Conservation (phyloP, 2,113 vertebrate species). For the Holacanthus passer region DNA sequence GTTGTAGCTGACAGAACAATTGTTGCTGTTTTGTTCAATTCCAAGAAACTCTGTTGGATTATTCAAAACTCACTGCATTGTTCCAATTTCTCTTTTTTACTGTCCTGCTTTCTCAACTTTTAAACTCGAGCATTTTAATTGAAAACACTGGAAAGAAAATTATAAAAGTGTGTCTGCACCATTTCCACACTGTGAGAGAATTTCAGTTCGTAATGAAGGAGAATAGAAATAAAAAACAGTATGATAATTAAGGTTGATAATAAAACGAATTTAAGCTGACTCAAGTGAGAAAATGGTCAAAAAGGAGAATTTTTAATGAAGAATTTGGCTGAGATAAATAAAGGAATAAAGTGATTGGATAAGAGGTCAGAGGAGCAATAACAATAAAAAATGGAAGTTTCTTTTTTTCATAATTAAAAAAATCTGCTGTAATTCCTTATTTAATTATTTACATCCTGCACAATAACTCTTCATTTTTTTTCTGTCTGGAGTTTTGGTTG, state of each 20-base stretch:
- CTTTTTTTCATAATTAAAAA: no score
- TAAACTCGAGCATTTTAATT: constrained; percentile 23
- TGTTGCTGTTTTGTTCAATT: not conserved
- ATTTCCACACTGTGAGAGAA: not conserved
- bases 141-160: constrained; percentile 11
- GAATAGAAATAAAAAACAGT: not conserved
- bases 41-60: not conserved
- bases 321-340: not conserved
- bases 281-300: not conserved
- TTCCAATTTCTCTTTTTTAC: constrained; percentile 20
- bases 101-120: constrained; percentile 24
- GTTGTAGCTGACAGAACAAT: not conserved
- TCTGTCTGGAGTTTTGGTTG: not conserved
- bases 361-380: not conserved
- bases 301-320: not conserved
- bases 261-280: not conserved
- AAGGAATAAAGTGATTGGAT: not conserved
- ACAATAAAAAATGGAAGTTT: constrained; percentile 5
- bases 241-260: not conserved
- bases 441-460: not conserved
- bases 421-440: not conserved
- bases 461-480: not conserved
- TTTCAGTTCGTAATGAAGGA: not conserved
- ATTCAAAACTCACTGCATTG: not conserved
- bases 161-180: not conserved